Conservation (phyloP, 2,797 vertebrate genomes). For the Cynodonichthys magdalenae region DNA sequence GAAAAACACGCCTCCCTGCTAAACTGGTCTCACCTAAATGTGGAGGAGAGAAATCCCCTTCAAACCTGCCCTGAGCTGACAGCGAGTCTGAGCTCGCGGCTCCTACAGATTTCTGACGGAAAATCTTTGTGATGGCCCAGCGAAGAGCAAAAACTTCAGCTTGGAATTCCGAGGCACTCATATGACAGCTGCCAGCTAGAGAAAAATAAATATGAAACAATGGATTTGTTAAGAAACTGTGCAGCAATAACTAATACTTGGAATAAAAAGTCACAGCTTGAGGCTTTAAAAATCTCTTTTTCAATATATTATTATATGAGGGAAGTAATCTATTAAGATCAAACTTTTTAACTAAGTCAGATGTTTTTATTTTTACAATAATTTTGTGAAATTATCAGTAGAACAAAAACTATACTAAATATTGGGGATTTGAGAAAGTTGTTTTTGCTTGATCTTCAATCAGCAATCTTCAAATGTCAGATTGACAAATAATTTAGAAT, state of each 20-base stretch:
- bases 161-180: slow-evolving; percentile 11
- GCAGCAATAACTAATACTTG: slow-evolving; percentile 56
- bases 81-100: slow-evolving; percentile 22
- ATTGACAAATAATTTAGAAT: slow-evolving; percentile 6
- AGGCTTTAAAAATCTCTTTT: slow-evolving; percentile 40
- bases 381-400: neutral
- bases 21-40: slow-evolving; percentile 30
- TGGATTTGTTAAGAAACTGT: slow-evolving; percentile 57
- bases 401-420: too few relatives aligned
- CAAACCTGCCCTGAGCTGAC: slow-evolving; percentile 20
- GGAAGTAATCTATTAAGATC: slow-evolving; percentile 3
- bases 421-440: neutral
- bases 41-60: slow-evolving; percentile 22
- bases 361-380: neutral
- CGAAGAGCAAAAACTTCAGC: slow-evolving; percentile 2
- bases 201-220: slow-evolving; percentile 65
- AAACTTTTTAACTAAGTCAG: slow-evolving; percentile 9
- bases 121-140: slow-evolving; percentile 37
- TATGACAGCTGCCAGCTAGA: slow-evolving; percentile 61
- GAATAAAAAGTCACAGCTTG: slow-evolving; percentile 33
- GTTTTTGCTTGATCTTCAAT: neutral
- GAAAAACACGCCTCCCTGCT: slow-evolving; percentile 22
- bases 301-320: slow-evolving; percentile 54
- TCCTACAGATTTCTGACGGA: slow-evolving; percentile 11
- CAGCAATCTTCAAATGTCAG: neutral